Conservation (phyloP, 2,797 vertebrate species). For the Chelon labrosus region DNA sequence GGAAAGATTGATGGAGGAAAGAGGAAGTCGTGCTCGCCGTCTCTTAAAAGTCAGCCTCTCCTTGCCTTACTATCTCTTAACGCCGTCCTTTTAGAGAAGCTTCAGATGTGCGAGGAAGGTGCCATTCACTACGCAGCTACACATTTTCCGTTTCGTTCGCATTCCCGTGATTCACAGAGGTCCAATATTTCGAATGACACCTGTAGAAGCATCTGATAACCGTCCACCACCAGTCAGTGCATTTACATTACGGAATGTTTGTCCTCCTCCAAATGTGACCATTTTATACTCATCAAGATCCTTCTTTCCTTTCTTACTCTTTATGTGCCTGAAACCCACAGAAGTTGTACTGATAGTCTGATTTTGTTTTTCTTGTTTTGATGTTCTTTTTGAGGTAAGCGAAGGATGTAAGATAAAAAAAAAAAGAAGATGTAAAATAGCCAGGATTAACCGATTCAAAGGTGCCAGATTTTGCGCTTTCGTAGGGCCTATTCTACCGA, state of each 20-base stretch:
- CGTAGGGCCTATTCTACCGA: conserved; percentile 56
- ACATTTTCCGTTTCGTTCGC: conserved; percentile 35
- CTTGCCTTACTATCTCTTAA: conserved; percentile 56
- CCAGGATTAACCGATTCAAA: conserved; percentile 87
- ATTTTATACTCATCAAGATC: conserved; percentile 64
- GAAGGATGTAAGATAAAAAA: conserved; percentile 82
- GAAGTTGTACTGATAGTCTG: conserved; percentile 79
- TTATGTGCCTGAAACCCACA: conserved; percentile 82
- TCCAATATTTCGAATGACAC: conserved; percentile 27
- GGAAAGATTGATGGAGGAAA: conserved; percentile 18
- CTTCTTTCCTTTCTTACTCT: conserved; percentile 66
- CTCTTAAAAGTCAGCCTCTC: conserved; percentile 37
- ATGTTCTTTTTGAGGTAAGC: conserved; percentile 71
- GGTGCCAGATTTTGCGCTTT: conserved; percentile 86
- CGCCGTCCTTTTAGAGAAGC: conserved; percentile 31
- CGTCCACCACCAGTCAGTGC: conserved; percentile 68
- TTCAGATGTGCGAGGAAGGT: conserved; percentile 36
- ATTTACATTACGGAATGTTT: conserved; percentile 69
- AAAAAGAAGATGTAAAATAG: conserved; percentile 77
- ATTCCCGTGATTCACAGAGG: conserved; percentile 36
- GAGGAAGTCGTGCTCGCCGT: conserved; percentile 35
- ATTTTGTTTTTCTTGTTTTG: conserved; percentile 51
- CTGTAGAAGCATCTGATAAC: conserved; percentile 21
- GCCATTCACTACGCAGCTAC: conserved; percentile 50
- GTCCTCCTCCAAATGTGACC: conserved; percentile 56